These are phyloP conservation scores for Drosophila chauvacae DNA, from an alignment of 1,140 invertebrate species.

Conservation along the genomic window DNA sequence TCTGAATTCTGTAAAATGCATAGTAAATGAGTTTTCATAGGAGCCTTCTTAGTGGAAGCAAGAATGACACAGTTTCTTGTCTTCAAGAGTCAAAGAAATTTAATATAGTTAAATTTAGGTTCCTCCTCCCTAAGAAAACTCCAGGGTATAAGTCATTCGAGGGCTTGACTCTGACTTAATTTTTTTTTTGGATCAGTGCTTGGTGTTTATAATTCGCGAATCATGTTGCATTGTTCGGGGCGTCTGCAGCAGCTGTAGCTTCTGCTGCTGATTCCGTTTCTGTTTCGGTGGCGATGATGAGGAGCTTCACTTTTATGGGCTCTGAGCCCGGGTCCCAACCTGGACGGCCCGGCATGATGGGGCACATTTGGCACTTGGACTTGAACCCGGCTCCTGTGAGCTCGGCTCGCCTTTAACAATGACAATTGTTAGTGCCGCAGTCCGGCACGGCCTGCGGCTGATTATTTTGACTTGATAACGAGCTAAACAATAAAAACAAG, in stretches of 20 bases:
- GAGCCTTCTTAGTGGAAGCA: neutral
- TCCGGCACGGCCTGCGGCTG: conserved; percentile 54
- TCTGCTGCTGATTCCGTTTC: conserved; percentile 40
- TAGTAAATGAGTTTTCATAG: no score
- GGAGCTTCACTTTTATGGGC: conserved; percentile 80
- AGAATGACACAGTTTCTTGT: neutral
- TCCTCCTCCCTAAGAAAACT: neutral
- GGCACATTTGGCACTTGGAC: conserved; percentile 64
- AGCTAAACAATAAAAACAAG: conserved; percentile 84
- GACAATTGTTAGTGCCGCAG: conserved; percentile 74
- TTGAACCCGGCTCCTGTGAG: conserved; percentile 65
- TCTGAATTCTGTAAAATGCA: neutral
- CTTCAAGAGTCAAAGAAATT: neutral
- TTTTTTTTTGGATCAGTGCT: conserved; percentile 34
- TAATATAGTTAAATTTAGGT: neutral
- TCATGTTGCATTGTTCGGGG: conserved; percentile 79
- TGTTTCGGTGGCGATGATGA: conserved; percentile 68
- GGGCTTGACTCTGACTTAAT: neutral
- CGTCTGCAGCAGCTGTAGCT: conserved; percentile 50
- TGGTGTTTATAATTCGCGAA: conserved; percentile 82
- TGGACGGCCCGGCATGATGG: conserved; percentile 55
- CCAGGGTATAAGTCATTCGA: conserved; percentile 28
- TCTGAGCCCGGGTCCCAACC: conserved; percentile 15
- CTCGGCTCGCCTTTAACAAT: conserved; percentile 73
- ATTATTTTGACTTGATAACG: conserved; percentile 84